Evolutionary conservation across 2,888 invertebrate genomes (phyloP).

Genomic region (Folsomia manolachei): DNA sequence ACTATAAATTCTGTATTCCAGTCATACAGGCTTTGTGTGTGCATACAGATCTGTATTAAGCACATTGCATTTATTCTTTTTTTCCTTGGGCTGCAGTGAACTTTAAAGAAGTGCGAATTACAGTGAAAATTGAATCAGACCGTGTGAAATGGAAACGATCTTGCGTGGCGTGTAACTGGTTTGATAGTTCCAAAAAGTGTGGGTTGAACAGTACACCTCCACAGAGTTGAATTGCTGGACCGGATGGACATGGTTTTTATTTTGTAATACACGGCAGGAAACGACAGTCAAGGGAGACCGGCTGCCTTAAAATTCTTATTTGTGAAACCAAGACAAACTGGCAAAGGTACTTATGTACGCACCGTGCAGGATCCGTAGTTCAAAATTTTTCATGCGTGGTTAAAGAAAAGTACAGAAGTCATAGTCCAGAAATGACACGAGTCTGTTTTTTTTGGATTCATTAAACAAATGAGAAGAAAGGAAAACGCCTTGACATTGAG

Average conservation of each 20-base stretch:
- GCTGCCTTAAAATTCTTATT: not conserved
- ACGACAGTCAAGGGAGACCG: slow-evolving; percentile 31
- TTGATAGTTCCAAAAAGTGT: slow-evolving; percentile 13
- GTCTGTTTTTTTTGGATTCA: too few species aligned
- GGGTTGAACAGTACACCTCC: not conserved
- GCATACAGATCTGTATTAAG: too few species aligned
- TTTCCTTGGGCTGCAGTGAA: too few species aligned
- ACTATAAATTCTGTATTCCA: too few species aligned
- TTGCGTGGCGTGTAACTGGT: not conserved
- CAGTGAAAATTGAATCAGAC: not conserved
- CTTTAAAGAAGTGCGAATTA: too few species aligned
- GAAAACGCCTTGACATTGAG: too few species aligned
- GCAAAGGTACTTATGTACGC: not conserved
- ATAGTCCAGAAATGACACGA: too few species aligned
- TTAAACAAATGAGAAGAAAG: too few species aligned
- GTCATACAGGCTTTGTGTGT: too few species aligned
- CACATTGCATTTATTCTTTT: slow-evolving; percentile 8
- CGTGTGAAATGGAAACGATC: not conserved
- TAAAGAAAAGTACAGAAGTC: too few species aligned
- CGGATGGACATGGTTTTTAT: slow-evolving; percentile 25
- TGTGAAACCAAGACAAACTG: too few species aligned
- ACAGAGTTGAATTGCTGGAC: not conserved
- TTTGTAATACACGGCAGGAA: slow-evolving; percentile 28
- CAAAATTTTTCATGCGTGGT: not conserved
- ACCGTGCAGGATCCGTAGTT: not conserved